Base-by-base conservation (phyloP, 2,888 invertebrate genomes). In the Scaptomyza parva region DNA sequence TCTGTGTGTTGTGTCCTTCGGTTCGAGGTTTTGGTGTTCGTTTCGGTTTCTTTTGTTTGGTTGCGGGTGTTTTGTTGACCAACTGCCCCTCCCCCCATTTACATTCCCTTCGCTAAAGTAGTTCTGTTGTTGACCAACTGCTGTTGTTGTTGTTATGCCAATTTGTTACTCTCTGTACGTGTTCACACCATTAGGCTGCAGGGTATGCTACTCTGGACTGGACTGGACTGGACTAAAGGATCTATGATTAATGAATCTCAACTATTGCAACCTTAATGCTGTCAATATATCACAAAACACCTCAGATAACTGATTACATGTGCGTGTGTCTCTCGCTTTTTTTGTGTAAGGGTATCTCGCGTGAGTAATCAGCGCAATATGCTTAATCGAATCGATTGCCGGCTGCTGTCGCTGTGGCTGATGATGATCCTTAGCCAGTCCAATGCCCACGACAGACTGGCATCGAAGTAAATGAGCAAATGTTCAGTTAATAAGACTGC, bases 111-210 rank as follows among this genome's bases (percentile, higher is more conserved):
- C 28, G n/a, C n/a, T n/a, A n/a, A n/a, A n/a, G n/a, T 28, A 26
- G 28, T 9, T 28, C 9, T n/a, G n/a, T 28, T 24, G 17, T 18
- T 47, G 33, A 6, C 30, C 58, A 58, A 37, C 57, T 45, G 30
- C 6, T 41, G 60, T 22, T 26, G 20, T 22, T 26, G 20, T 20
- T 26, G 37, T 43, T 48, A 74, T 26, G 79, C 85, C 85, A 84
- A 86, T 86, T 86, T 86, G 86, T 86, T 76, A 68, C 65, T 71
- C 50, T 71, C 45, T 28, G 45, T 50, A 37, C 80, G 76, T 82
- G 87, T 88, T 88, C 88, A 88, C 87, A 88, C 87, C 88, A 88
- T 88, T 88, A 88, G 82, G 74, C 60, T 54, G 75, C n/a, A n/a
- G n/a, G n/a, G n/a, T n/a, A n/a, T n/a, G 35, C 39, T 41, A 51